A percentile compares a stretch with the other conserved stretches of the same genome.
These are phyloP conservation scores for Cossypha dichroa DNA, from an alignment of 2,797 vertebrate species.

Conservation along the genomic window DNA sequence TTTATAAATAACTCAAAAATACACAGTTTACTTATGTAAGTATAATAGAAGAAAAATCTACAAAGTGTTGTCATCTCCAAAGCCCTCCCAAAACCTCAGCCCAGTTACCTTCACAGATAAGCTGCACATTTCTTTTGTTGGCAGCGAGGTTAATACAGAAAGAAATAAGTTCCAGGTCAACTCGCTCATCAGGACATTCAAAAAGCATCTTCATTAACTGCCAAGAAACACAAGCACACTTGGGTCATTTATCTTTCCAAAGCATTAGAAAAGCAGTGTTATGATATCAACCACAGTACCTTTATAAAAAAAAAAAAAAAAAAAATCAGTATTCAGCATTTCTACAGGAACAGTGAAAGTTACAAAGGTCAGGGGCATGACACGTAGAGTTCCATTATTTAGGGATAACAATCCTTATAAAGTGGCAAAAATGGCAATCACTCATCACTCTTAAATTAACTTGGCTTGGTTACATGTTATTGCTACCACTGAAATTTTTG, in stretches of 20 bases:
- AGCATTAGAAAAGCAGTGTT: neutral
- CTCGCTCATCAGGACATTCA: slow-evolving; percentile 83
- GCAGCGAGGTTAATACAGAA: slow-evolving; percentile 96
- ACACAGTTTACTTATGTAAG: neutral
- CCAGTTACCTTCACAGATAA: slow-evolving; percentile 90
- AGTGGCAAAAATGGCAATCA: neutral
- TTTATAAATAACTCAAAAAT: neutral
- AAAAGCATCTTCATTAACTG: slow-evolving; percentile 95
- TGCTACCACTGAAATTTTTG: neutral
- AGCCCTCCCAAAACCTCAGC: neutral
- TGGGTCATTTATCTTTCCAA: neutral
- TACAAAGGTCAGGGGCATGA: neutral
- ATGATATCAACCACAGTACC: neutral
- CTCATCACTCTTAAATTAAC: neutral
- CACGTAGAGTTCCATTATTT: neutral
- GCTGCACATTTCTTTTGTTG: slow-evolving; percentile 91
- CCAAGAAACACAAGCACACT: slow-evolving; percentile 41
- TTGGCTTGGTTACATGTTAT: neutral
- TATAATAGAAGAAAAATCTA: neutral
- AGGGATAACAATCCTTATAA: neutral
- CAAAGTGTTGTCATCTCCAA: neutral
- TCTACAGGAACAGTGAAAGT: neutral
- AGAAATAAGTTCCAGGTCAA: slow-evolving; percentile 89
- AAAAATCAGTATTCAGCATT: neutral
- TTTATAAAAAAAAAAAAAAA: accelerated